Conservation (phyloP, 2,113 vertebrate genomes). For the Platysteira castanea region DNA sequence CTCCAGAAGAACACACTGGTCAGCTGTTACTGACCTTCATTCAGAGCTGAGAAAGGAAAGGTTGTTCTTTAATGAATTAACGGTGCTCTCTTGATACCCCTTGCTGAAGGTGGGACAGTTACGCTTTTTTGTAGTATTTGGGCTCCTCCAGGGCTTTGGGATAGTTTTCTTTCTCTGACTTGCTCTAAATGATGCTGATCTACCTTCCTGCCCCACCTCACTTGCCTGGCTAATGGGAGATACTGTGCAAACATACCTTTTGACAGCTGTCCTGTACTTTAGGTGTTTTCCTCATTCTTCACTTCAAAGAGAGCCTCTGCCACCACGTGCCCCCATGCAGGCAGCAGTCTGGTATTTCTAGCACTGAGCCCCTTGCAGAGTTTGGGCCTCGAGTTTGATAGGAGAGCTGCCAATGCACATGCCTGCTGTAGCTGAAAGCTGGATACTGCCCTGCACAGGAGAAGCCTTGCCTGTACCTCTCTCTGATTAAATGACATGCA, state of each 20-base stretch:
- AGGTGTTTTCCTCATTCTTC: background rate
- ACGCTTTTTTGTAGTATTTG: background rate
- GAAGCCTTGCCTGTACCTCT: background rate
- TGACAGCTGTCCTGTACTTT: background rate
- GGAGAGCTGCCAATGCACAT: background rate
- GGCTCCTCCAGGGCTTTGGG: background rate
- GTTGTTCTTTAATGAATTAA: background rate
- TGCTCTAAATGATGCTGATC: background rate
- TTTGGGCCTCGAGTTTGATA: background rate
- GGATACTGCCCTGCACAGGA: background rate
- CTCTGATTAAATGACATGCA: background rate
- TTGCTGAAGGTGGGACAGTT: background rate
- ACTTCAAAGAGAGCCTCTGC: background rate
- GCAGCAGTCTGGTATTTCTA: background rate
- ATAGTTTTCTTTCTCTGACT: background rate
- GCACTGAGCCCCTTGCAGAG: fast-evolving
- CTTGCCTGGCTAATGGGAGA: background rate
- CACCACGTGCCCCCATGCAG: fast-evolving
- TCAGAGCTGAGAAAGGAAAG: background rate
- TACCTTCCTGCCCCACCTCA: background rate
- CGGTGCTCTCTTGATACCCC: background rate
- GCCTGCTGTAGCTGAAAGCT: background rate
- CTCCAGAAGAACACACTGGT: background rate
- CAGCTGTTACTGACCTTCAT: background rate
- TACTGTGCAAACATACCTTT: background rate